phyloP scores from a whole-genome alignment of 1,140 invertebrate genomes.

The Drosophila bifasciata region DNA sequence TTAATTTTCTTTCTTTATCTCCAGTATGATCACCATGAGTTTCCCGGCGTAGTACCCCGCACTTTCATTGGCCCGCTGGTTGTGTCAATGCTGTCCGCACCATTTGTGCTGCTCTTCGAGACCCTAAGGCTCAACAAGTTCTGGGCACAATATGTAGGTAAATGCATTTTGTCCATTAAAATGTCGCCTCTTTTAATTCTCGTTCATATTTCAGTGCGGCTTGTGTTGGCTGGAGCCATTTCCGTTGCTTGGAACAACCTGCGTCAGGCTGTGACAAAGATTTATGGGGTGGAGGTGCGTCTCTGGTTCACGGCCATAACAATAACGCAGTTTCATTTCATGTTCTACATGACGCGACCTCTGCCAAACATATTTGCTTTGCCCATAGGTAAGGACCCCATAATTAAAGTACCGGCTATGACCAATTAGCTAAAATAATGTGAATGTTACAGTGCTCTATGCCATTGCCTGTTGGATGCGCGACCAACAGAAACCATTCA shows the following conservation, averaged over 20 bases:
- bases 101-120: conserved; percentile 89
- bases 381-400: conserved; percentile 90
- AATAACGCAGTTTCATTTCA: conserved; percentile 97
- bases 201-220: conserved; percentile 89
- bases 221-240: conserved; percentile 90
- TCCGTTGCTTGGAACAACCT: conserved; percentile 90
- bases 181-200: not conserved
- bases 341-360: conserved; percentile 97
- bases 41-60: conserved; percentile 98
- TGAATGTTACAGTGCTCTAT: conserved; percentile 90
- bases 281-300: conserved; percentile 91
- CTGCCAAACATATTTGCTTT: conserved; percentile 98
- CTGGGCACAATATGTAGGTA: conserved; percentile 96
- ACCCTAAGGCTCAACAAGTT: conserved; percentile 92
- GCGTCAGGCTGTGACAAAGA: conserved; percentile 88
- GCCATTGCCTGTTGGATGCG: conserved; percentile 94
- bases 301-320: conserved; percentile 94
- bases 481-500: conserved; percentile 90
- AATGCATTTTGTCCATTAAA: conserved; percentile 74
- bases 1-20: not conserved
- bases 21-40: conserved; percentile 99
- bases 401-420: not conserved
- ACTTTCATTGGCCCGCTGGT: conserved; percentile 97
- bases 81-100: conserved; percentile 91
- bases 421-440: not conserved